Evolutionary conservation across 64 coral and sea anemone species (phyloP).

Genomic region (Trachythela sp.): DNA sequence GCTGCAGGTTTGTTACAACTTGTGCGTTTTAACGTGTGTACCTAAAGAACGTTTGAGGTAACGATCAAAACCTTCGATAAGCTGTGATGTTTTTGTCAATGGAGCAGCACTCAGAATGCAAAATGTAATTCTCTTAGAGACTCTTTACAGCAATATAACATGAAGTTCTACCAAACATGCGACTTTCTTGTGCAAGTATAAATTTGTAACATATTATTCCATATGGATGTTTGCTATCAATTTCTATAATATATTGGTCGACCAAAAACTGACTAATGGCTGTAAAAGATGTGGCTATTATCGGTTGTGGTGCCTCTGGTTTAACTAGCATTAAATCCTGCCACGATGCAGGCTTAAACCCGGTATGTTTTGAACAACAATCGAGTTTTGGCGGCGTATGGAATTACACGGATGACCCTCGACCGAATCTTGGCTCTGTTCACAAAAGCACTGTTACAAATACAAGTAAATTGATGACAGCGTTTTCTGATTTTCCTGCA

Average conservation of each 20-base stretch:
- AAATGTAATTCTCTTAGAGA: not conserved
- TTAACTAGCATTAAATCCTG: conserved; percentile 64
- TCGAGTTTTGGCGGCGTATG: conserved; percentile 72
- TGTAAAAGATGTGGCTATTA: conserved; percentile 49
- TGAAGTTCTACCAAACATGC: not conserved
- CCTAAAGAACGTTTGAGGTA: too few species aligned
- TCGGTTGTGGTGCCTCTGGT: conserved; percentile 67
- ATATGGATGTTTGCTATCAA: not conserved
- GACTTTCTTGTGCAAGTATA: not conserved
- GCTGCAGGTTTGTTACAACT: too few species aligned
- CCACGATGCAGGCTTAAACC: conserved; percentile 74
- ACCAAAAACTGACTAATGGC: not conserved
- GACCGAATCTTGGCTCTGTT: conserved; percentile 34
- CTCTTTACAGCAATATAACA: not conserved
- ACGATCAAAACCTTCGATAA: too few species aligned
- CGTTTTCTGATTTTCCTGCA: conserved; percentile 86
- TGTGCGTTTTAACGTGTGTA: too few species aligned
- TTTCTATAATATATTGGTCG: not conserved
- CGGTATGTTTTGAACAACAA: conserved; percentile 64
- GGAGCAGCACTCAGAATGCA: too few species aligned
- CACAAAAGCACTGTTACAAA: conserved; percentile 67
- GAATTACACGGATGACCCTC: conserved; percentile 50
- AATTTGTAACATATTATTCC: not conserved
- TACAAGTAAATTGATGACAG: conserved; percentile 74
- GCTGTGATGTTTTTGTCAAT: too few species aligned